Evolutionary conservation across 1,140 invertebrate genomes (phyloP).

Genomic region (Galleria mellonella): DNA sequence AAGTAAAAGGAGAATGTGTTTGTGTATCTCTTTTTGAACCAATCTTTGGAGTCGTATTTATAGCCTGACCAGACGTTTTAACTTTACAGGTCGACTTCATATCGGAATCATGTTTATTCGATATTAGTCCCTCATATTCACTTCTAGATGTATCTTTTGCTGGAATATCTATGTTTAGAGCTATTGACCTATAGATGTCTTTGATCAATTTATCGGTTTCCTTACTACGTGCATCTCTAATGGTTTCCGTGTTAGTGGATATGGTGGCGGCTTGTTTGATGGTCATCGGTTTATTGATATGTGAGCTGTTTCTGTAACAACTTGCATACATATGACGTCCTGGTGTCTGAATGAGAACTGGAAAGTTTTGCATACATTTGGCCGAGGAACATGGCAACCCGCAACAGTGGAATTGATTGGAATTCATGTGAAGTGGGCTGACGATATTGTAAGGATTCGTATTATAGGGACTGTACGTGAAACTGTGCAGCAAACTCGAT

Average conservation of each 20-base stretch:
- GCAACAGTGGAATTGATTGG: constrained; percentile 19
- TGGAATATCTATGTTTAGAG: constrained; percentile 31
- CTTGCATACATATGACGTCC: constrained; percentile 25
- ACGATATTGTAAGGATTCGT: constrained; percentile 28
- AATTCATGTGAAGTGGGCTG: constrained; percentile 26
- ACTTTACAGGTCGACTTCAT: too few species aligned
- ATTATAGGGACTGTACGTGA: constrained; percentile 40
- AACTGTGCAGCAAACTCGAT: constrained; percentile 39
- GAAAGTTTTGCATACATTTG: constrained; percentile 40
- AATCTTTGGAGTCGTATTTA: constrained; percentile 9
- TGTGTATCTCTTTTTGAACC: constrained; percentile 4
- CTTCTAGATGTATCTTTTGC: constrained; percentile 35
- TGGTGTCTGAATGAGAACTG: constrained; percentile 36
- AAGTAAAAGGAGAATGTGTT: neutral
- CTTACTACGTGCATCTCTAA: constrained; percentile 13
- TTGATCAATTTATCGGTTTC: constrained; percentile 58
- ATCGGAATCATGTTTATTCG: neutral
- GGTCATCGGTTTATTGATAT: constrained; percentile 8
- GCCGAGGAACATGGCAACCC: constrained; percentile 17
- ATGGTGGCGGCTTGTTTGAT: constrained; percentile 21
- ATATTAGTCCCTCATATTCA: constrained; percentile 27
- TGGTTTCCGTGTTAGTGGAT: constrained; percentile 32
- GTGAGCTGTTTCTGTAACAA: constrained; percentile 23
- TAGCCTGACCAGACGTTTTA: too few species aligned
- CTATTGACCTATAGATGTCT: constrained; percentile 61